Conservation (phyloP, 2,113 vertebrate species). For the Pelusios castaneus region DNA sequence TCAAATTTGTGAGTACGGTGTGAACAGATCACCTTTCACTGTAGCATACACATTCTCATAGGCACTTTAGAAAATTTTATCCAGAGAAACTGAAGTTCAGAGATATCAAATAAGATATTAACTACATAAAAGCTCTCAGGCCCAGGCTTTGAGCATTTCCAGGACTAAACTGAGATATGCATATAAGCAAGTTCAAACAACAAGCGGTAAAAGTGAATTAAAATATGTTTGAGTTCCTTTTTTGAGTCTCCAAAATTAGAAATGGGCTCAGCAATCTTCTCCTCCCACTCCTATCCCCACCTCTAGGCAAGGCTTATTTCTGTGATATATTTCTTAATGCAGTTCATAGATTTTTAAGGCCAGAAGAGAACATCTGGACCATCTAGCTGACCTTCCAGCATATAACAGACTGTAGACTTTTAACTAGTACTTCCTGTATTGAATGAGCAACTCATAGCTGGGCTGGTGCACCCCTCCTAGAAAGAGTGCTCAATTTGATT, state of each 20-base stretch:
- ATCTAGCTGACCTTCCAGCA: not conserved
- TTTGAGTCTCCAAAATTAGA: not conserved
- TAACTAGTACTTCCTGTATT: not conserved
- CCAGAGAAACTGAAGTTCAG: not conserved
- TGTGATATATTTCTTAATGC: not conserved
- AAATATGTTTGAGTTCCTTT: not conserved
- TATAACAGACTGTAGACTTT: not conserved
- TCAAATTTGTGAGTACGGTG: not conserved
- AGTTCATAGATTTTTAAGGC: not conserved
- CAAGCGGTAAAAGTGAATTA: not conserved
- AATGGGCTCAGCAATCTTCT: not conserved
- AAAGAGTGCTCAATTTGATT: not conserved
- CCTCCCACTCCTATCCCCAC: not conserved
- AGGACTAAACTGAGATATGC: not conserved
- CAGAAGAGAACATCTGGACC: accelerated
- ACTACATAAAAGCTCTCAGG: not conserved
- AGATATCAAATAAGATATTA: not conserved
- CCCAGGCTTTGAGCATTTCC: not conserved
- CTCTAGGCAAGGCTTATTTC: not conserved
- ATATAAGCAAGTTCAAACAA: not conserved
- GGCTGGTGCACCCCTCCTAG: not conserved
- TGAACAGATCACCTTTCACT: not conserved
- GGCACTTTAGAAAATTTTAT: not conserved
- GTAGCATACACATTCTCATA: not conserved
- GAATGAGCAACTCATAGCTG: not conserved